Base-by-base conservation (phyloP, 2,888 invertebrate genomes). In the Netelia inedita region DNA sequence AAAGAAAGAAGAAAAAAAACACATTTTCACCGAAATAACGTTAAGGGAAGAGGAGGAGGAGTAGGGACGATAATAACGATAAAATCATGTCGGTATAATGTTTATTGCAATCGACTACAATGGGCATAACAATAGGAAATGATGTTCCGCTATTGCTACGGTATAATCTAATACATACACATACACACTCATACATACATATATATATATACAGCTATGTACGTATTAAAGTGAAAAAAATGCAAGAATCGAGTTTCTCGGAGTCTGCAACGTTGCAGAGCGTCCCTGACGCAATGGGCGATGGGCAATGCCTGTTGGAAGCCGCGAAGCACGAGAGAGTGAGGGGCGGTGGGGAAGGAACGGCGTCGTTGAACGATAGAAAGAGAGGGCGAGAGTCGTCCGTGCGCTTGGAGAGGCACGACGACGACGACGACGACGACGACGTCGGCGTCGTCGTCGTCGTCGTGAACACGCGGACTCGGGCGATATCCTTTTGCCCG, bases 361-460 rank as follows among this genome's bases (percentile, higher is more conserved):
- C 61, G 5, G 61, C 61, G 28, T 35, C 61, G 61, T 61, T 61
- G 61, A 61, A 73, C 57, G 28, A 23, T 46, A 46, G 21, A 61
- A 16, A 41, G 61, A 61, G 68, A 76, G 41, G 57, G 16, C 11
- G 43, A 43, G 50, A 74, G 63, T 55, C 61, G 55, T 46, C 23
- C 41, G 75, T 55, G 35, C 68, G 55, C 73, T 35, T 76, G 73
- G 82, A 61, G 79, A 71, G 69, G 73, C 82, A 83, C 79, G 82
- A 84, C 76, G 79, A 79, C 81, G 78, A 74, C 73, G 69, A 69
- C 74, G 73, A 66, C 75, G 43, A 23, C 76, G 82, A 79, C 81
- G 81, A 71, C 73, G 69, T 63, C 74, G 73, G 65, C 75, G 43
- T 55, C n/a, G 55, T 55, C 55, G 55, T 1, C 69, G 61, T n/a